Conservation (phyloP, 2,888 invertebrate species). For the Tillus elongatus region DNA sequence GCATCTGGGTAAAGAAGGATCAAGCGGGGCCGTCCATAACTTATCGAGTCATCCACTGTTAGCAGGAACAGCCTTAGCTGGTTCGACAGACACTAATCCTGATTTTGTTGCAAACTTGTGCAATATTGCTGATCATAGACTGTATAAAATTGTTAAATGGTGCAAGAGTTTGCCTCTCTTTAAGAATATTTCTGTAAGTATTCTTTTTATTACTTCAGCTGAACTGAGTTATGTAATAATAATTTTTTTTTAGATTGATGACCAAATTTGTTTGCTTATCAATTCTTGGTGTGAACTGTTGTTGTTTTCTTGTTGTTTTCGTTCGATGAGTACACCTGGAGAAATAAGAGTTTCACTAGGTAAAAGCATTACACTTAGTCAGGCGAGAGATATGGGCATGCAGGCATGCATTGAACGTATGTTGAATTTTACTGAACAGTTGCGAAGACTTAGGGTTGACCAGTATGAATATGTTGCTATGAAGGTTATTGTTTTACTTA, state of each 20-base stretch:
- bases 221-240: slow-evolving; percentile 1
- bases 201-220: neutral
- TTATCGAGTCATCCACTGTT: slow-evolving; percentile 47
- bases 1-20: slow-evolving; percentile 36
- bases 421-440: slow-evolving; percentile 89
- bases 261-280: slow-evolving; percentile 92
- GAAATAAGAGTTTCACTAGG: slow-evolving; percentile 63
- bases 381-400: slow-evolving; percentile 64
- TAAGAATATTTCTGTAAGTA: slow-evolving; percentile 83
- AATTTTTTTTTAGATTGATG: slow-evolving; percentile 68
- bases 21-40: slow-evolving; percentile 40
- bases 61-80: slow-evolving; percentile 46
- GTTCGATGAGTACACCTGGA: slow-evolving; percentile 83
- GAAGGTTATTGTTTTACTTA: slow-evolving; percentile 86
- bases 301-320: slow-evolving; percentile 87
- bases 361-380: slow-evolving; percentile 55
- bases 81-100: slow-evolving; percentile 56
- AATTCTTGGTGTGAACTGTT: slow-evolving; percentile 96
- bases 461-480: slow-evolving; percentile 94
- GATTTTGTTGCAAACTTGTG: slow-evolving; percentile 84
- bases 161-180: slow-evolving; percentile 94
- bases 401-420: slow-evolving; percentile 87
- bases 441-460: slow-evolving; percentile 81
- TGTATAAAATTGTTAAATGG: slow-evolving; percentile 98
- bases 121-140: slow-evolving; percentile 88